A percentile compares a stretch with the other conserved stretches of the same genome.
Conservation (phyloP, 2,113 vertebrate species). For the Pontoporia blainvillei region DNA sequence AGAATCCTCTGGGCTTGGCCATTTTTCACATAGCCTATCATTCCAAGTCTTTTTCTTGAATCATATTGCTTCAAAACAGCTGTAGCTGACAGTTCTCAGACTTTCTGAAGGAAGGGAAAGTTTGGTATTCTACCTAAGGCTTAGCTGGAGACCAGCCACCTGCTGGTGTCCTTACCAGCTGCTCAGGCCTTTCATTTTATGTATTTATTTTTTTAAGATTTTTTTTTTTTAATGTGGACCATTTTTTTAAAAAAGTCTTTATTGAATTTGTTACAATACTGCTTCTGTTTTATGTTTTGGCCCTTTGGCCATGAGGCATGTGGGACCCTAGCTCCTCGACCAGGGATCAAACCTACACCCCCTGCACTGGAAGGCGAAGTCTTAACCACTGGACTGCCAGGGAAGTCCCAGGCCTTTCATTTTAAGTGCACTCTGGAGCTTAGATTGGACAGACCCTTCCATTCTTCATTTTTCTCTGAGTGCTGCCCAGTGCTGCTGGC, state of each 20-base stretch:
- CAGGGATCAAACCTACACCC: too few relatives aligned
- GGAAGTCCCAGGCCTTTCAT: background rate
- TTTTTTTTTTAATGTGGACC: too few relatives aligned
- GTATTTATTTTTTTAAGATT: too few relatives aligned
- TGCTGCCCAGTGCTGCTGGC: background rate
- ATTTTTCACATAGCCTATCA: background rate
- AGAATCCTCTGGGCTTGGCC: background rate
- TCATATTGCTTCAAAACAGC: background rate
- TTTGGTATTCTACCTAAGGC: background rate
- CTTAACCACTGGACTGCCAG: too few relatives aligned
- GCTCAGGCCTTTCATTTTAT: background rate
- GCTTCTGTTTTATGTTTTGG: too few relatives aligned
- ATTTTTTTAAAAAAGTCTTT: too few relatives aligned
- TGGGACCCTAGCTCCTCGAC: too few relatives aligned
- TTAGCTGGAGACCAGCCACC: background rate
- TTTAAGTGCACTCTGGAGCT: background rate
- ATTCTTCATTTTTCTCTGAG: constrained; percentile 34
- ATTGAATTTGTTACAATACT: too few relatives aligned
- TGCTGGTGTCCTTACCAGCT: background rate
- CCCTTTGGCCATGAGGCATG: too few relatives aligned
- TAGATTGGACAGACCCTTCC: background rate
- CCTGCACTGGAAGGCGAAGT: too few relatives aligned
- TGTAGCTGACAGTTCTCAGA: background rate
- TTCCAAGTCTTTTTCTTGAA: background rate
- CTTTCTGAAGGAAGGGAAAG: background rate